Evolutionary conservation across 64 coral and sea anemone species (phyloP), one percentile per base, ranked within the genome.

Genomic region (Trachythela sp.): DNA sequence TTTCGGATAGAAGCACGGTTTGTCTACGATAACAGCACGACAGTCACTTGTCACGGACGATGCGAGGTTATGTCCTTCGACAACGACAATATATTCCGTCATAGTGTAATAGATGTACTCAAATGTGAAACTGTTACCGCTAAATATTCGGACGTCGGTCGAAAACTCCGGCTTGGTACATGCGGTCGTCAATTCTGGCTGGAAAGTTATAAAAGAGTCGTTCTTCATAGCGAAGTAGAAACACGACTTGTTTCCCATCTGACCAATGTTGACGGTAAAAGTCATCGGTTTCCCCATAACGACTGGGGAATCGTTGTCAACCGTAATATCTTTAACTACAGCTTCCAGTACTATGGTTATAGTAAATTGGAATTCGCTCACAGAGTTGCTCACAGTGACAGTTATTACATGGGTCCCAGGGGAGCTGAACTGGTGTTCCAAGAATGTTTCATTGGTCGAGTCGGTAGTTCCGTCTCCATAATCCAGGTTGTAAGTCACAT

Each of bases 241-340:
- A 41, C 95, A 97, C 4, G 90, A 58, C 13, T 40, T 50, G 13
- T 92, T 97, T 24, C 92, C 95, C 24, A 86, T 86, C 40, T 92
- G 87, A 1, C 86, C 88, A 15, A 90, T 75, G 7, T 0, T 8
- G 20, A 85, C 29, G 0, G 40, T 85, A 75, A 97, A 97, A 76
- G 14, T 60, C 26, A 94, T 92, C 14, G 56, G 38, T 39, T 54
- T 38, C 13, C 77, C 88, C 17, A 77, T 24, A 36, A 77, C 77
- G 59, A n/a, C n/a, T 40, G 95, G 93, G 30, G 20, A 22, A 43
- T 97, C 85, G 50, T 94, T 97, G 39, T 9, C 48, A 39, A 91
- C 86, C 1, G n/a, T 84, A 13, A 88, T 29, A 24, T 48, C 90
- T 51, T 70, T 83, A 0, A 91, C 90, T 31, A 88, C 86, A 13